Evolutionary conservation across 2,888 invertebrate species (phyloP), one percentile per base, ranked within the genome.

Genomic region (Hyles lineata): DNA sequence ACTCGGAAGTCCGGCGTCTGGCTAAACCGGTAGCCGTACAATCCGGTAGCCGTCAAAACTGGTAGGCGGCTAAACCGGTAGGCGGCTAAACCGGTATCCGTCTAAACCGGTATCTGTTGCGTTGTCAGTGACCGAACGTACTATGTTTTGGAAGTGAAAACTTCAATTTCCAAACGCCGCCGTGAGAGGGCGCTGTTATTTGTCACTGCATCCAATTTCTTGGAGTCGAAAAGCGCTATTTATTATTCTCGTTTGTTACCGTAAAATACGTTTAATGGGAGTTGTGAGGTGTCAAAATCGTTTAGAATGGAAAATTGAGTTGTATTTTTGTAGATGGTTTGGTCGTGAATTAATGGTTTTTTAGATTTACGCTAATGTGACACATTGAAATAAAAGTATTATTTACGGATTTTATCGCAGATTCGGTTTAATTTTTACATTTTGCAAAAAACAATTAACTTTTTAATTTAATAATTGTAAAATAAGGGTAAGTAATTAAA

Each of bases 181-280:
- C 15, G 8, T 1, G 9, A n/a, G 63, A 63, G 35, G 63, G 43
- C 35, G 35, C 62, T 8, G 11, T 15, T 83, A 82, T 83, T 73
- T 80, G 80, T 79, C 76, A 77, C 70, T 79, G 72, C 80, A 80
- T 81, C 78, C 84, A 82, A 85, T 85, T 84, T 83, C 82, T 80
- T 77, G 78, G 76, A 76, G 76, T 76, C 78, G 83, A 79, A 82
- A 84, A 85, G 80, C 81, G 79, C 75, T 82, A 85, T 85, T 83
- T 85, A 85, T 83, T 81, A 82, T 78, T 55, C 29, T 32, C 35
- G 35, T 35, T 15, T n/a, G 55, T 55, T 55, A n/a, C n/a, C n/a
- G 0, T 43, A 43, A 15, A 43, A 43, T 43, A 43, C 15, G 15
- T 43, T 43, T 43, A 43, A 43, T 43, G 43, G 43, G 11, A 43